phyloP scores from a whole-genome alignment of 2,797 vertebrate species.

The Erethizon dorsatum region DNA sequence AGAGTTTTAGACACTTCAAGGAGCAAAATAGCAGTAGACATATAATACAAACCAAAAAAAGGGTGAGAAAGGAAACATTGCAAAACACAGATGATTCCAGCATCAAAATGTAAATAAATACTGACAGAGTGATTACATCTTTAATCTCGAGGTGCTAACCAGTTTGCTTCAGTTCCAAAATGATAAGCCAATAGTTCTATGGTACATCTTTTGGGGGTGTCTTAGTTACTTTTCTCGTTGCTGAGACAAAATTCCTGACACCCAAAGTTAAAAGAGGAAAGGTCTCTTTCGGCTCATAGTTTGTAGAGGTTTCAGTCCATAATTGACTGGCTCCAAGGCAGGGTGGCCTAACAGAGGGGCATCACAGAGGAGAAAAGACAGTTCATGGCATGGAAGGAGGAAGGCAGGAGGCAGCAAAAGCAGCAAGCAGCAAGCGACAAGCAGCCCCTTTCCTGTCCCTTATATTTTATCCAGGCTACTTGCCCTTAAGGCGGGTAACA shows the following conservation, averaged over 20 bases:
- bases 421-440: background rate
- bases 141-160: background rate
- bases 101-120: background rate
- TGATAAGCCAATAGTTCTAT: background rate
- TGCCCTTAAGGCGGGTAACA: background rate
- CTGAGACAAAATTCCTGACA: background rate
- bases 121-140: fast-evolving
- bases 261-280: background rate
- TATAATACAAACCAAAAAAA: background rate
- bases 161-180: background rate
- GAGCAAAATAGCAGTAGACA: background rate
- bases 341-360: background rate
- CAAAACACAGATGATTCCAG: background rate
- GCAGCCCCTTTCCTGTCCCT: background rate
- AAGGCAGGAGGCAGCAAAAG: background rate
- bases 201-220: background rate
- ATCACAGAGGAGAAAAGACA: background rate
- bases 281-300: background rate
- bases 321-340: background rate
- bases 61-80: background rate
- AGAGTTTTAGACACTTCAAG: slow-evolving; percentile 23
- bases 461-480: background rate
- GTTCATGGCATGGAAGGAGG: background rate
- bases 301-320: background rate
- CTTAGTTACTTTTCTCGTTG: background rate